phyloP scores from a whole-genome alignment of 2,113 vertebrate species.

The Eonycteris spelaea region DNA sequence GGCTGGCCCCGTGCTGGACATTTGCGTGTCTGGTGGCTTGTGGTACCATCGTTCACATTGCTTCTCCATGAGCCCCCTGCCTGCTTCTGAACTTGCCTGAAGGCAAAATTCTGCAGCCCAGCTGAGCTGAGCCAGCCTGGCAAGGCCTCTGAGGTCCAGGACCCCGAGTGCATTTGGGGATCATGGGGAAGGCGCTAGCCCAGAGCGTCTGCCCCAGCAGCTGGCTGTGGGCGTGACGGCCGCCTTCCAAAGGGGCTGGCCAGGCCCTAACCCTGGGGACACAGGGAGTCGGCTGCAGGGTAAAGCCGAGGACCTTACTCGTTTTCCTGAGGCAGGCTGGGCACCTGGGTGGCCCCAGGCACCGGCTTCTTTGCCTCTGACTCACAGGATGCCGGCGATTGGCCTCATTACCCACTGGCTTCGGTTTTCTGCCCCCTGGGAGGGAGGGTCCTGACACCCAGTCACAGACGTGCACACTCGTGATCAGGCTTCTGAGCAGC shows the following conservation, averaged over 20 bases:
- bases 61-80: not conserved
- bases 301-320: too few species aligned
- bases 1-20: not conserved
- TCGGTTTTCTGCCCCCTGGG: too few species aligned
- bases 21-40: not conserved
- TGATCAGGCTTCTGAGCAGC: constrained; percentile 46
- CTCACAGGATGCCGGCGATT: constrained; percentile 61
- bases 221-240: too few species aligned
- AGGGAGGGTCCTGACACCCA: too few species aligned
- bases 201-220: not conserved
- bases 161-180: not conserved
- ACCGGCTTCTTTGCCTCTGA: constrained; percentile 53
- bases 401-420: not conserved
- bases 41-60: not conserved
- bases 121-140: not conserved
- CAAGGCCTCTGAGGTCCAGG: not conserved
- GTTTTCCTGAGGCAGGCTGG: not conserved
- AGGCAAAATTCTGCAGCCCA: not conserved
- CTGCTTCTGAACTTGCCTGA: not conserved
- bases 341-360: too few species aligned
- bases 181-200: not conserved
- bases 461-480: not conserved
- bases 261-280: too few species aligned
- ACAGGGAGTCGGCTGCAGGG: too few species aligned
- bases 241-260: too few species aligned